Evolutionary conservation across 2,797 vertebrate species (phyloP).

Genomic region (Lacerta agilis): DNA sequence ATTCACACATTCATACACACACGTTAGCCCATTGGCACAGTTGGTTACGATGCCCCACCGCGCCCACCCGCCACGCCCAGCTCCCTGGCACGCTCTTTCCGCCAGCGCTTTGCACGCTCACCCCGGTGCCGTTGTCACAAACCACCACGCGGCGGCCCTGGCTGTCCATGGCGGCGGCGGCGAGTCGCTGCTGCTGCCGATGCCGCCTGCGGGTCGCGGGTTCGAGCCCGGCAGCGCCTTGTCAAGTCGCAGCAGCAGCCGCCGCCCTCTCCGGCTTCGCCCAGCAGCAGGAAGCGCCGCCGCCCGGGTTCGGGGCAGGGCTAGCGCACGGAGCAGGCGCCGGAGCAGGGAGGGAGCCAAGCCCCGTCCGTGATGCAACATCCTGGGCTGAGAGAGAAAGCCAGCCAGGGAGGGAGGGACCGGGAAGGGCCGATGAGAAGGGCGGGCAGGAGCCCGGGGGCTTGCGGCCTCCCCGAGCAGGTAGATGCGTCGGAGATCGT

Average conservation of each 20-base stretch:
- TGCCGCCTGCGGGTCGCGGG: neutral
- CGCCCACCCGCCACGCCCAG: neutral
- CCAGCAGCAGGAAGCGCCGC: neutral
- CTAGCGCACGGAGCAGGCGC: neutral
- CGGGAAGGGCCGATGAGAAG: neutral
- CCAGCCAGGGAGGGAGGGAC: neutral
- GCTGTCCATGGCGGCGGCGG: slow-evolving; percentile 81
- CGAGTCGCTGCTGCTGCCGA: neutral
- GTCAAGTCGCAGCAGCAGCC: neutral
- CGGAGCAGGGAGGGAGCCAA: neutral
- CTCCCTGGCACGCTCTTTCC: neutral
- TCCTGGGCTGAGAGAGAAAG: slow-evolving; percentile 12
- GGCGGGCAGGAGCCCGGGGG: neutral
- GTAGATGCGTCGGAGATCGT: too few relatives aligned
- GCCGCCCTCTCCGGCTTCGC: too few relatives aligned
- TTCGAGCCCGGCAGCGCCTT: neutral
- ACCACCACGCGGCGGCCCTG: slow-evolving; percentile 89
- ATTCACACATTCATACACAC: too few relatives aligned
- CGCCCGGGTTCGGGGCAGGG: neutral
- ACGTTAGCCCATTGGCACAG: too few relatives aligned
- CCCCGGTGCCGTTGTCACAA: slow-evolving; percentile 86
- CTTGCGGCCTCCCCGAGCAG: neutral
- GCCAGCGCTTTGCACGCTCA: slow-evolving; percentile 60
- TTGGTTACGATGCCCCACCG: too few relatives aligned
- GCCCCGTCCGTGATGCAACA: slow-evolving; percentile 34